Percentiles rank a stretch among this genome's conserved stretches.
Conservation (phyloP, 2,113 vertebrate genomes). For the Spermophilus dauricus region DNA sequence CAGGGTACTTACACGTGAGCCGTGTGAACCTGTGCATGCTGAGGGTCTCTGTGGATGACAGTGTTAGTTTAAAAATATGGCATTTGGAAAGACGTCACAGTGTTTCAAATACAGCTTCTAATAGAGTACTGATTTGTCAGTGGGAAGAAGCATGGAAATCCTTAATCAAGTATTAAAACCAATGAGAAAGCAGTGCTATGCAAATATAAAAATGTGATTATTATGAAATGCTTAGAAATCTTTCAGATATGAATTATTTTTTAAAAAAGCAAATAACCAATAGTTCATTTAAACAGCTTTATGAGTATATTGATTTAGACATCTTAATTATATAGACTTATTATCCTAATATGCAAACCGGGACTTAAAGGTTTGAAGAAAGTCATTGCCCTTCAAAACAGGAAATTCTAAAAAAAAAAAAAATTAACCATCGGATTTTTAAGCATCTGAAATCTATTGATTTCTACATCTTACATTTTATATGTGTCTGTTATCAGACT, state of each 20-base stretch:
- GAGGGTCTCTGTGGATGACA: background rate
- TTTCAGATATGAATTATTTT: background rate
- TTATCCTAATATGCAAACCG: background rate
- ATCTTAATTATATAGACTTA: background rate
- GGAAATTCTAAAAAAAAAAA: background rate
- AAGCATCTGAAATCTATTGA: background rate
- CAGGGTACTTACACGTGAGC: background rate
- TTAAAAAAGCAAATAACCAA: background rate
- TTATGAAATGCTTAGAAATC: background rate
- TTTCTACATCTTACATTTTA: background rate
- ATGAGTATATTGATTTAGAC: background rate
- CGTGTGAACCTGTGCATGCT: rapidly evolving
- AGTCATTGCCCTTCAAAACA: slow-evolving; percentile 3
- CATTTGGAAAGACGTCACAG: background rate
- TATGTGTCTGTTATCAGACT: background rate
- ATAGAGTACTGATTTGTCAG: background rate
- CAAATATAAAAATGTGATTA: background rate
- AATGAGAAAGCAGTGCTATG: background rate
- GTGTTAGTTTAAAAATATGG: background rate
- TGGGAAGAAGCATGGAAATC: background rate
- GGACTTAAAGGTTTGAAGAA: background rate
- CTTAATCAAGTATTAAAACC: background rate
- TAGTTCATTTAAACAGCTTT: background rate
- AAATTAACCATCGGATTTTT: background rate
- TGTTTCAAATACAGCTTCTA: background rate